Base-by-base conservation (phyloP, 2,113 vertebrate species). In the Arenaria interpres region DNA sequence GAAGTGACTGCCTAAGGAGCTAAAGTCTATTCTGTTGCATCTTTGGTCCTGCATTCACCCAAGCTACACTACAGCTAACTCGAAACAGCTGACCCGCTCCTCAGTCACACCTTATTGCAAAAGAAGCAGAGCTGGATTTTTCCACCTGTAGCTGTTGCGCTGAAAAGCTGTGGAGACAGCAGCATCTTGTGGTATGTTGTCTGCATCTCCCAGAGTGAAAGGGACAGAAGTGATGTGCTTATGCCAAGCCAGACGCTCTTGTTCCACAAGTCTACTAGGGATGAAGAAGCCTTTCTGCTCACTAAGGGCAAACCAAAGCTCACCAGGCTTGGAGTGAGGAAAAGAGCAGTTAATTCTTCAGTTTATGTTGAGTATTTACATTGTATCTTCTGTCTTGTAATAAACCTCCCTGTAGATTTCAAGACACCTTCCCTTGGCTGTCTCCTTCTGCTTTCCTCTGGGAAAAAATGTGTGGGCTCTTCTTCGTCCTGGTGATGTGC, bases 111-210 rank as follows among this genome's bases (percentile, higher is more conserved):
- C 30, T 53, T 25, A 37, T 2, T 85, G 85, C 53, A 67, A 83
- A 89, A 85, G 45, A 53, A 69, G 41, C 37, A 41, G 32, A 76
- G 67, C 22, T 57, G 7, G 32, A 25, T 57, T 62, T 79, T 88
- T 66, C 57, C 45, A 41, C 11, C 11, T 0, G 0, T 57, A 69
- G 64, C 7, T 69, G 14, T 54, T 77, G 25, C 54, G 68, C 39
- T 50, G 41, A 53, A 86, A 93, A 90, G 63, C 59, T 3, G 7
- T 63, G 77, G 30, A 84, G 89, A 92, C n/a, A 92, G 92, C 92
- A 96, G 74, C 89, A 95, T 93, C 94, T 94, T 92, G 93, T 95
- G 88, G 92, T 50, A 13, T 67, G 67, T 69, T 66, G 8, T 43
- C 66, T 69, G 46, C 69, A 76, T 74, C 45, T 95, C 69, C 48